Percentiles rank a stretch among this genome's conserved stretches.
These are phyloP conservation scores for Scarus forsteni DNA, from an alignment of 2,797 vertebrate species.

Conservation along the genomic window DNA sequence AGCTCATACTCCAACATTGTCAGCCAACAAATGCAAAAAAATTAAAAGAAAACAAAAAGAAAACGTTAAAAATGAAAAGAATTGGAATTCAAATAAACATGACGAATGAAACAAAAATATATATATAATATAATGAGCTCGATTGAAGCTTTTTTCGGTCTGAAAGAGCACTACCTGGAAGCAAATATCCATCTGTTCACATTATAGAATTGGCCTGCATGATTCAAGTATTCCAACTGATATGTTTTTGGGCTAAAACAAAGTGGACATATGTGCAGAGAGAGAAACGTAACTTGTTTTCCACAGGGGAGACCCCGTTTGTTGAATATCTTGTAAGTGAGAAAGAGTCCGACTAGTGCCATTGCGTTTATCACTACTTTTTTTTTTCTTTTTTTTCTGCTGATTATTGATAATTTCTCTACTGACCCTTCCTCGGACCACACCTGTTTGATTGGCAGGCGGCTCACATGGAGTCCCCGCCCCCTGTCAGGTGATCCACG, in stretches of 20 bases:
- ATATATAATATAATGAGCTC: constrained; percentile 87
- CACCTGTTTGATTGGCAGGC: constrained; percentile 65
- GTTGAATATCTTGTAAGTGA: constrained; percentile 89
- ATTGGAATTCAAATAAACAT: constrained; percentile 92
- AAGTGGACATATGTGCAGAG: constrained; percentile 99
- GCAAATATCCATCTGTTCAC: constrained; percentile 99
- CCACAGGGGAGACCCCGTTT: constrained; percentile 92
- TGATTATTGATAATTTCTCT: constrained; percentile 78
- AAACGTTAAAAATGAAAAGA: constrained; percentile 76
- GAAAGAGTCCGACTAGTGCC: constrained; percentile 94
- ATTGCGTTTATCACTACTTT: constrained; percentile 78
- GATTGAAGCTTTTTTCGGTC: constrained; percentile 89
- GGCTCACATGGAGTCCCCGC: constrained; percentile 94
- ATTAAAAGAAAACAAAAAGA: constrained; percentile 54
- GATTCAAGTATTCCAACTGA: constrained; percentile 99
- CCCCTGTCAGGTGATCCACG: constrained; percentile 95
- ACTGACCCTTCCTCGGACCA: constrained; percentile 69
- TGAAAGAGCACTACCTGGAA: constrained; percentile 98
- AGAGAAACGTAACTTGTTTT: constrained; percentile 92
- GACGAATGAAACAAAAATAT: constrained; percentile 88
- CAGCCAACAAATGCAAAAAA: constrained; percentile 86
- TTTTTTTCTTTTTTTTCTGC: constrained; percentile 72
- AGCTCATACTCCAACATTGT: constrained; percentile 94
- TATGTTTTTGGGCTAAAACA: constrained; percentile 99
- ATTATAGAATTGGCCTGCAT: constrained; percentile 99